Conservation (phyloP, 2,888 invertebrate species). For the Alsophila aescularia region DNA sequence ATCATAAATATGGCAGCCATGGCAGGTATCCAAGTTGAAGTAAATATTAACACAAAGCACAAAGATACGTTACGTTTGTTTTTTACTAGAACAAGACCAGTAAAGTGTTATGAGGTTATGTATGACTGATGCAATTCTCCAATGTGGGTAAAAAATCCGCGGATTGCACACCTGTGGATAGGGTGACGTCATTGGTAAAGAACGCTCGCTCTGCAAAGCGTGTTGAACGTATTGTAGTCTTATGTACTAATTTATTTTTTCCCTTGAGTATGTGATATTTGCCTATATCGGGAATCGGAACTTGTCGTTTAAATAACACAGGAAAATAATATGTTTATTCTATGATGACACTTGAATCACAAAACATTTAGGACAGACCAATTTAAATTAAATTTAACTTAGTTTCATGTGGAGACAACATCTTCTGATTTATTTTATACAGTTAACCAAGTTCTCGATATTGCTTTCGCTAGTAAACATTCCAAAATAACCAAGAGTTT, state of each 20-base stretch:
- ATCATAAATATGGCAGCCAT: constrained; percentile 6
- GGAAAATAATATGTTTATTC: no score
- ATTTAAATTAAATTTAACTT: not conserved
- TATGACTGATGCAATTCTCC: constrained; percentile 45
- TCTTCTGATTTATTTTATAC: not conserved
- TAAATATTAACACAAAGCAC: not conserved
- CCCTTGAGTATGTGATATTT: no score
- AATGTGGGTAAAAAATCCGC: constrained; percentile 50
- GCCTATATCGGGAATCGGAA: no score
- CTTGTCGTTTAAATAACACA: no score
- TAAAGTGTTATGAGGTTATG: constrained; percentile 18
- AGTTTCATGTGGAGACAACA: not conserved
- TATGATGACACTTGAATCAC: no score
- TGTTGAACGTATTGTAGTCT: constrained; percentile 37
- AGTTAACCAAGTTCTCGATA: not conserved
- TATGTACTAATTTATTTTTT: no score
- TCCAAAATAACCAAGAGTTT: constrained; percentile 20
- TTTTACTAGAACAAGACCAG: constrained; percentile 27
- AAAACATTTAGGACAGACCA: not conserved
- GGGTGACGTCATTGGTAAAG: constrained; percentile 55
- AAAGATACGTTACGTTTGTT: not conserved
- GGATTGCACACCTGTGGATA: constrained; percentile 55
- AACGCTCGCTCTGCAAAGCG: constrained; percentile 46
- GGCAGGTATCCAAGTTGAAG: constrained; percentile 14
- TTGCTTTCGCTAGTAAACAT: constrained; percentile 27